phyloP scores from a whole-genome alignment of 2,113 vertebrate genomes.

The Aramus guarauna region DNA sequence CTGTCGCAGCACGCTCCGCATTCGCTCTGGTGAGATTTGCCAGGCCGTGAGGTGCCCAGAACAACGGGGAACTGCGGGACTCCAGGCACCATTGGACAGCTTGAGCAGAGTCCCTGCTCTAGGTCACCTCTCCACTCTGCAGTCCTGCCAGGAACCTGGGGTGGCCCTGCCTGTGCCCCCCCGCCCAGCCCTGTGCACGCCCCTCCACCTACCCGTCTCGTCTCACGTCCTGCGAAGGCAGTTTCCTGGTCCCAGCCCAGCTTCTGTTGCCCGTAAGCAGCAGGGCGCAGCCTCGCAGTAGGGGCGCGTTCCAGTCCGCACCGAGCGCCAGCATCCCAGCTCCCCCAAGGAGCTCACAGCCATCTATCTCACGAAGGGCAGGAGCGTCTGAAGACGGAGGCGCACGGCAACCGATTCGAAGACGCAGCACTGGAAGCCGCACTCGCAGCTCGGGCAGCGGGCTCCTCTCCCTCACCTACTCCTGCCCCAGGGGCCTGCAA shows the following conservation, averaged over 20 bases:
- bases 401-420: accelerated
- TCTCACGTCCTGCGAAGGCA: not conserved
- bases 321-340: accelerated
- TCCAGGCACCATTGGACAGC: not conserved
- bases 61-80: accelerated
- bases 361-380: not conserved
- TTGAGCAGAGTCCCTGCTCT: not conserved
- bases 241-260: not conserved
- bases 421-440: not conserved
- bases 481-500: not conserved
- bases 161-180: too few species aligned
- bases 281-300: too few species aligned
- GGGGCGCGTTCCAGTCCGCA: not conserved
- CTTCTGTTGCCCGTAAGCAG: accelerated
- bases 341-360: not conserved
- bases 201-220: not conserved
- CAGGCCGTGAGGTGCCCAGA: not conserved
- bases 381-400: not conserved
- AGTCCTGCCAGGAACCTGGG: too few species aligned
- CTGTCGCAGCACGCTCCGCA: accelerated
- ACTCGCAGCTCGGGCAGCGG: accelerated
- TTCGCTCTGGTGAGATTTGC: too few species aligned
- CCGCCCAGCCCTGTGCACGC: not conserved
- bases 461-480: not conserved
- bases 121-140: not conserved